These are phyloP conservation scores for Chionomys nivalis DNA, from an alignment of 2,113 vertebrate genomes.

Conservation along the genomic window DNA sequence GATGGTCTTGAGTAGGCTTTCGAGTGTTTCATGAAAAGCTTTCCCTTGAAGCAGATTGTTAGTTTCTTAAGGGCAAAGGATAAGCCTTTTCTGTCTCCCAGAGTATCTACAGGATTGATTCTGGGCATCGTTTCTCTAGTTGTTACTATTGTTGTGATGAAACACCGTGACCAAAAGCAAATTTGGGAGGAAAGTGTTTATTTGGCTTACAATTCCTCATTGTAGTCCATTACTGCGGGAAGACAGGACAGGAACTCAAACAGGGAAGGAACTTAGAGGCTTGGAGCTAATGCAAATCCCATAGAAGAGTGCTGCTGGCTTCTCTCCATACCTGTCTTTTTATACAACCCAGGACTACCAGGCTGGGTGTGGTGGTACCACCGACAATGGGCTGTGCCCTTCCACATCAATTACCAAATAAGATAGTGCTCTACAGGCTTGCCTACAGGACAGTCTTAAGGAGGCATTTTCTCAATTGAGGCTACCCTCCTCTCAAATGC, in stretches of 20 bases:
- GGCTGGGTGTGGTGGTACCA: background rate
- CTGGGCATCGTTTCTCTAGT: background rate
- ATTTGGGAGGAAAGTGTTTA: background rate
- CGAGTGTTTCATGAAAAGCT: background rate
- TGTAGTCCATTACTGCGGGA: background rate
- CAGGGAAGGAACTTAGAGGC: background rate
- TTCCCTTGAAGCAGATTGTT: conserved; percentile 4
- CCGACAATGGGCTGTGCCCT: background rate
- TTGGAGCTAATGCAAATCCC: background rate
- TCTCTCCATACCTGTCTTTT: background rate
- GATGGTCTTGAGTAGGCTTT: background rate
- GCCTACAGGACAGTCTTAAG: background rate
- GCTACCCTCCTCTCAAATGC: too few relatives aligned
- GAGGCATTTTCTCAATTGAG: background rate
- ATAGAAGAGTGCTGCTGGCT: background rate
- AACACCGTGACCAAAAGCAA: background rate
- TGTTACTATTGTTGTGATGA: background rate
- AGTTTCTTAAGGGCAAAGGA: background rate
- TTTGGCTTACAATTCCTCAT: background rate
- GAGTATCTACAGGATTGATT: background rate
- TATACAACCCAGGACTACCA: background rate
- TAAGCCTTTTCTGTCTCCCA: background rate
- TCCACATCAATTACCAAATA: background rate
- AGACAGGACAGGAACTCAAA: background rate
- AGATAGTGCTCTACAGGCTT: background rate